phyloP scores from a whole-genome alignment of 23 tunicate species.

The Trididemnum nubilum region DNA sequence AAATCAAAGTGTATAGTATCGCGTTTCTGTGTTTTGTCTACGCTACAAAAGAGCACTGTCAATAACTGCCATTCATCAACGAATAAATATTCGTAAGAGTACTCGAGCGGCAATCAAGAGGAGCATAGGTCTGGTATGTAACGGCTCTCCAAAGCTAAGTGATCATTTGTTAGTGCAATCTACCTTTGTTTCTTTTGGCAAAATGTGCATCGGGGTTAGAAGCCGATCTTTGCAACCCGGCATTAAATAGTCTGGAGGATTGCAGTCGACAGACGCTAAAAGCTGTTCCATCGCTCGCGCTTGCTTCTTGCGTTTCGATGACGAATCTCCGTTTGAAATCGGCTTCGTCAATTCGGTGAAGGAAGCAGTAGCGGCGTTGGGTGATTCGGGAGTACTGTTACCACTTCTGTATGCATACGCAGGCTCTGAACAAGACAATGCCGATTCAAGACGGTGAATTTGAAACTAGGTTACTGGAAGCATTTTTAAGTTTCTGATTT shows the following conservation, averaged over 20 bases:
- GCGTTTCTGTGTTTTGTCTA: no score
- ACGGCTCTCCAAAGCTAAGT: no score
- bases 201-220: conserved; percentile 71
- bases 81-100: no score
- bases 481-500: no score
- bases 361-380: conserved; percentile 12
- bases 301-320: conserved; percentile 57
- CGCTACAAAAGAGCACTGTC: no score
- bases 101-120: no score
- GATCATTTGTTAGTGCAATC: no score
- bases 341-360: neutral
- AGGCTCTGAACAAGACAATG: conserved; percentile 2
- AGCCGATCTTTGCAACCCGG: conserved; percentile 74
- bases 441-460: no score
- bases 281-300: conserved; percentile 48
- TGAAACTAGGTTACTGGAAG: no score
- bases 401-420: conserved; percentile 32
- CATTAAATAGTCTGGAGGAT: conserved; percentile 85
- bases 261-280: conserved; percentile 45
- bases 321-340: neutral
- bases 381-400: conserved; percentile 55
- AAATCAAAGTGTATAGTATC: no score
- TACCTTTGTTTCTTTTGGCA: conserved; percentile 44
- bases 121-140: no score
- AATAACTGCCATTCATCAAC: no score